Evolutionary conservation across 2,797 vertebrate genomes (phyloP).

Genomic region (Aeoliscus strigatus): DNA sequence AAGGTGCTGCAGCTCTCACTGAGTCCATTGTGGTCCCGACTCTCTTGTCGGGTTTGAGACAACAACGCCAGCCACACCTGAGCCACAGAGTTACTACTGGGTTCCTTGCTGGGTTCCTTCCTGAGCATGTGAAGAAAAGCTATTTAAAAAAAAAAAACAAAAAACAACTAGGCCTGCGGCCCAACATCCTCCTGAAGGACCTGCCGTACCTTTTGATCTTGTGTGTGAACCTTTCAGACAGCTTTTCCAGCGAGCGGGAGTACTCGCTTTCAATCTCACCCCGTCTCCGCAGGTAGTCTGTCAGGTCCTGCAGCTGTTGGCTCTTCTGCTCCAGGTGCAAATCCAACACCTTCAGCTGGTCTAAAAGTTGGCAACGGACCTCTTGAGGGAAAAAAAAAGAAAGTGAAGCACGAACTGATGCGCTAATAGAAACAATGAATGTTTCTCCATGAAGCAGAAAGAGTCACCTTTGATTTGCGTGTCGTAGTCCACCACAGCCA

Average conservation of each 20-base stretch:
- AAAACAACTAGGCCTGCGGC: not conserved
- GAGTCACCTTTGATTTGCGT: constrained; percentile 82
- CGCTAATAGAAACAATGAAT: not conserved
- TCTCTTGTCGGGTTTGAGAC: constrained; percentile 72
- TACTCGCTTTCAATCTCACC: constrained; percentile 78
- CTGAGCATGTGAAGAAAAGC: too few species aligned
- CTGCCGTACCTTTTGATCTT: constrained; percentile 64
- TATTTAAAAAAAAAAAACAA: not conserved
- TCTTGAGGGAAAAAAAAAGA: constrained; percentile 45
- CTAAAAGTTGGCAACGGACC: constrained; percentile 73
- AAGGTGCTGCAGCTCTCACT: constrained; percentile 66
- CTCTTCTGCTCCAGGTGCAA: constrained; percentile 75
- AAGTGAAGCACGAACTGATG: not conserved
- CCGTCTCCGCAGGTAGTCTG: constrained; percentile 72
- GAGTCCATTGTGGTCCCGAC: constrained; percentile 65
- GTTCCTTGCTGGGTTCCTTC: constrained; percentile 75
- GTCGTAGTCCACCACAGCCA: constrained; percentile 77
- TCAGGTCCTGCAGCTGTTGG: constrained; percentile 76
- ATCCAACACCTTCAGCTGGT: constrained; percentile 76
- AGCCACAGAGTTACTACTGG: constrained; percentile 60
- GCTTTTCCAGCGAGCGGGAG: constrained; percentile 72
- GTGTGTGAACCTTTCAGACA: constrained; percentile 69
- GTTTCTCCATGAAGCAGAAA: not conserved
- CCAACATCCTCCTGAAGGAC: not conserved
- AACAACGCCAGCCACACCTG: constrained; percentile 70